Conservation (phyloP, 2,113 vertebrate species). For the Eonycteris spelaea region DNA sequence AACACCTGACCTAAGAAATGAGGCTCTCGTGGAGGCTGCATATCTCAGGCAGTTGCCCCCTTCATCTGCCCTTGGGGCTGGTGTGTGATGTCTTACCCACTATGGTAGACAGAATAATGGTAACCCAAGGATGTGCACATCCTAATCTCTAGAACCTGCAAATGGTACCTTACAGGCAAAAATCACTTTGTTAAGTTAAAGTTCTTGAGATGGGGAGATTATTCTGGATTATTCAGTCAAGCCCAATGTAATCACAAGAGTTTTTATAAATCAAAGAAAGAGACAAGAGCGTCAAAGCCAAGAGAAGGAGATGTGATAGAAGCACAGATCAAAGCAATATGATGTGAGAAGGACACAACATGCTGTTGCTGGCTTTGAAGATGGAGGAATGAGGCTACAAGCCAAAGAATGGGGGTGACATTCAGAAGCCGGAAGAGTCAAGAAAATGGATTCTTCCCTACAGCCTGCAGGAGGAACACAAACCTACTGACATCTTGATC, state of each 20-base stretch:
- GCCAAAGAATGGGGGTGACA: not conserved
- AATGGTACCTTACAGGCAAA: not conserved
- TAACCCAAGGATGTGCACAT: not conserved
- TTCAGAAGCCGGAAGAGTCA: not conserved
- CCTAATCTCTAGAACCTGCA: not conserved
- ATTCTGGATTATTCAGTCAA: not conserved
- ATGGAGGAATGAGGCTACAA: not conserved
- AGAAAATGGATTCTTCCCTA: not conserved
- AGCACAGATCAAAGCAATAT: not conserved
- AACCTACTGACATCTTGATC: not conserved
- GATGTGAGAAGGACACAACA: not conserved
- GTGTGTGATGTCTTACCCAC: not conserved
- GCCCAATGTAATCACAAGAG: not conserved
- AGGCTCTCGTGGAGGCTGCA: not conserved
- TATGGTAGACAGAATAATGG: not conserved
- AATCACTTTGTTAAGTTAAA: not conserved
- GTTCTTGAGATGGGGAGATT: not conserved
- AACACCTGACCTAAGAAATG: not conserved
- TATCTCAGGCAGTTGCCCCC: not conserved
- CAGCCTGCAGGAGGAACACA: not conserved
- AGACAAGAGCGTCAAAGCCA: not conserved
- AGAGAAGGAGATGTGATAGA: not conserved
- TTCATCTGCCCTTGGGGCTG: not conserved
- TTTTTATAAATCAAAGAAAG: not conserved
- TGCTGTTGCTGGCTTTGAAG: not conserved